These are phyloP conservation scores for Fregetta grallaria DNA, from an alignment of 2,113 vertebrate species.

Conservation along the genomic window DNA sequence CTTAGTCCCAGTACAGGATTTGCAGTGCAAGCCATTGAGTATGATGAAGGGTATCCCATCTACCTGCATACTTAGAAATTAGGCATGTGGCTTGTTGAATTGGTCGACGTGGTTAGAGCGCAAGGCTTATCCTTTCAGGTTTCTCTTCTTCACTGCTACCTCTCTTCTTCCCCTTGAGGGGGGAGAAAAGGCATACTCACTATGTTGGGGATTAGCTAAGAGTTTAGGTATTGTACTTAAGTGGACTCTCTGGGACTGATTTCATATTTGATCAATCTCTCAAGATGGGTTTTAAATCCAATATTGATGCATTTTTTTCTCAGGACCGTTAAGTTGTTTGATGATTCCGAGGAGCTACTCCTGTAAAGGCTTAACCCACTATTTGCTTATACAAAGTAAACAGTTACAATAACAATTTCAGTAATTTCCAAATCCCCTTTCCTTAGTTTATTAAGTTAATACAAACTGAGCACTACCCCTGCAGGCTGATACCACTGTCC, in stretches of 20 bases:
- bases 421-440: background rate
- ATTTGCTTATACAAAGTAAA: conserved; percentile 2
- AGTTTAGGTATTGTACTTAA: background rate
- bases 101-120: fast-evolving
- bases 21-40: background rate
- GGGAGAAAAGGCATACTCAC: background rate
- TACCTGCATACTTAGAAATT: background rate
- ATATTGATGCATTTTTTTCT: background rate
- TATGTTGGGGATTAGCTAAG: background rate
- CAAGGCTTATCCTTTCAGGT: background rate
- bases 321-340: background rate
- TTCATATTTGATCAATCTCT: background rate
- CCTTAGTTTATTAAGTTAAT: background rate
- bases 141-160: background rate
- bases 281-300: conserved; percentile 6
- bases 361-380: background rate
- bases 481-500: background rate
- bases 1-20: fast-evolving
- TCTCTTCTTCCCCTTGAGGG: background rate
- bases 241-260: background rate
- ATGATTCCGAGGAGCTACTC: background rate
- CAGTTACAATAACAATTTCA: background rate
- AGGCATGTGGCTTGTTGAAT: background rate
- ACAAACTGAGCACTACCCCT: background rate
- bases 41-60: background rate